Evolutionary conservation across 1,140 invertebrate species (phyloP).

Genomic region (Heliconius eleuchia): DNA sequence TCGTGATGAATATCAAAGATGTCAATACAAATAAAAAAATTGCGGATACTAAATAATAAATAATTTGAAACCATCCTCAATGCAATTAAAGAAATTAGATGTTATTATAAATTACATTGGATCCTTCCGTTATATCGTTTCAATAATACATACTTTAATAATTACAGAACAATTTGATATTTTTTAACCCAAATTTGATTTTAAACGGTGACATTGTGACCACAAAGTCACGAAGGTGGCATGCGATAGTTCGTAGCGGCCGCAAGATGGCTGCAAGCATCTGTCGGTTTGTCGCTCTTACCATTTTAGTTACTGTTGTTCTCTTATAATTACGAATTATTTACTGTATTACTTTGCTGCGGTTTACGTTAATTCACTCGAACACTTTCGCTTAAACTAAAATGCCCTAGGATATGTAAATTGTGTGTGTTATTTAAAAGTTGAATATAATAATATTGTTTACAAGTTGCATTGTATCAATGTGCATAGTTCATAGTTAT

Average conservation of each 20-base stretch:
- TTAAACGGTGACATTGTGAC: slow-evolving; percentile 72
- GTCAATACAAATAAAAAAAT: neutral
- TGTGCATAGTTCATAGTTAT: neutral
- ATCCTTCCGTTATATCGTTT: slow-evolving; percentile 21
- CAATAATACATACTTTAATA: slow-evolving; percentile 22
- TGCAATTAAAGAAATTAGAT: slow-evolving; percentile 21
- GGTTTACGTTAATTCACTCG: slow-evolving; percentile 59
- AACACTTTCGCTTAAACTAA: slow-evolving; percentile 63
- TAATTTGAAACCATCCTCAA: slow-evolving; percentile 30
- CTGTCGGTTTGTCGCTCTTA: slow-evolving; percentile 78
- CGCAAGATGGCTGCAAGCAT: slow-evolving; percentile 77
- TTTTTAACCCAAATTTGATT: slow-evolving; percentile 47
- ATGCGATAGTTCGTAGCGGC: slow-evolving; percentile 55
- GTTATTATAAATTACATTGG: slow-evolving; percentile 22
- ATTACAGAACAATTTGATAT: slow-evolving; percentile 25
- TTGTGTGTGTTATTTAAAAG: slow-evolving; percentile 38
- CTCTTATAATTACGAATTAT: slow-evolving; percentile 63
- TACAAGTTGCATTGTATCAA: neutral
- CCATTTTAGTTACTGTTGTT: slow-evolving; percentile 66
- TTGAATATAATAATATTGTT: neutral
- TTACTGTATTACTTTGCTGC: slow-evolving; percentile 65
- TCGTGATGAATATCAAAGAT: neutral
- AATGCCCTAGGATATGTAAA: slow-evolving; percentile 61
- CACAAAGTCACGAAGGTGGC: slow-evolving; percentile 68
- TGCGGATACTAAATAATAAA: neutral